Evolutionary conservation across 2,113 vertebrate genomes (phyloP), one percentile per base, ranked within the genome.

Genomic region (Psittacula cyanocephala): DNA sequence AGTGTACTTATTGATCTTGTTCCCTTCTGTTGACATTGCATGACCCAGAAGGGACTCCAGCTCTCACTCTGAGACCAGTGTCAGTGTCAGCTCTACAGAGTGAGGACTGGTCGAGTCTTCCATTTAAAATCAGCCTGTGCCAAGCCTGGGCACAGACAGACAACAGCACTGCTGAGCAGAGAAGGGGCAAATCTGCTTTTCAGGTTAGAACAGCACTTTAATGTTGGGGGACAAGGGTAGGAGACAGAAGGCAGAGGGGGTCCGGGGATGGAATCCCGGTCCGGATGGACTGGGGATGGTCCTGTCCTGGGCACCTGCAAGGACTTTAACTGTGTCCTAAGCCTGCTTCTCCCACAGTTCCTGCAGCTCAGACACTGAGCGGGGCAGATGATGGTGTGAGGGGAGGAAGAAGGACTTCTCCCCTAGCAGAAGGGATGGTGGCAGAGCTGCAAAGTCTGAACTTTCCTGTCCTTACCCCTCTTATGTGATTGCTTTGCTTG

Each of bases 151-250:
- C 79, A 90, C 78, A 93, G 88, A 90, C 46, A 78, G 79, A 90
- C 92, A 78, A 83, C 72, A 94, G 83, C 90, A 86, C 90, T 94
- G 82, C 95, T 93, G 94, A 91, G 82, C 94, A 94, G 24, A 95
- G 93, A 91, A 92, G 91, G 94, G 72, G 74, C 77, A 96, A 91
- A 95, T 47, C 95, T 93, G 39, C 92, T 93, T 94, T 64, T 95
- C 96, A 96, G 95, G 93, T 96, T 94, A 95, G 96, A 96, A 90
- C 80, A 95, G 91, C 68, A 7, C 76, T 93, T 95, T 93, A 47
- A 90, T 81, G 71, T 88, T 1, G 57, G 92, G 95, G 88, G 27
- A n/a, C 59, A 83, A 64, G 91, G 85, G 94, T 43, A 88, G 81
- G 27, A 83, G 76, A 93, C 50, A 88, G 47, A 65, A 97, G 72